Conservation (phyloP, 2,113 vertebrate species). For the Semicossyphus pulcher region DNA sequence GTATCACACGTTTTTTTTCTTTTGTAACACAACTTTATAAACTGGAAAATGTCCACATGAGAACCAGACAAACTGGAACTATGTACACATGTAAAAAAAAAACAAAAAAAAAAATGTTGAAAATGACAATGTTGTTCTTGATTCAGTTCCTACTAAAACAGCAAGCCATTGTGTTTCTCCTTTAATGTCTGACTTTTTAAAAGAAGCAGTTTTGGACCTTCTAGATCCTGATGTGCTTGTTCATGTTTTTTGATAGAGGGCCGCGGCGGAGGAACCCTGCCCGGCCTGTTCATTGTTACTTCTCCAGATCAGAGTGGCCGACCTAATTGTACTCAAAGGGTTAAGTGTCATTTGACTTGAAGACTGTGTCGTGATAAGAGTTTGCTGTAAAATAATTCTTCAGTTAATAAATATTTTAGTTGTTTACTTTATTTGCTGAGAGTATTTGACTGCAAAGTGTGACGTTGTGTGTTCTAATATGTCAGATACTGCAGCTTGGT, state of each 20-base stretch:
- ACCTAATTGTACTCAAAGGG: conserved; percentile 74
- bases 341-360: conserved; percentile 80
- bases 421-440: conserved; percentile 75
- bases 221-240: conserved; percentile 51
- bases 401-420: conserved; percentile 83
- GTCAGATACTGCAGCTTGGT: no score
- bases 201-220: conserved; percentile 45
- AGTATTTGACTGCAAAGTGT: conserved; percentile 27
- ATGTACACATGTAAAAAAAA: conserved; percentile 62
- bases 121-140: conserved; percentile 59
- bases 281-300: conserved; percentile 41
- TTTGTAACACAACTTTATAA: conserved; percentile 17
- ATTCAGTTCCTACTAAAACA: conserved; percentile 48
- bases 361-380: conserved; percentile 79
- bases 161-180: conserved; percentile 58
- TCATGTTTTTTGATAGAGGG: conserved; percentile 65
- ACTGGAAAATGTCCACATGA: conserved; percentile 26
- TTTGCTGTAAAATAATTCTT: conserved; percentile 76
- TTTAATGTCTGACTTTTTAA: conserved; percentile 62
- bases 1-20: conserved; percentile 15
- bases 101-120: conserved; percentile 35
- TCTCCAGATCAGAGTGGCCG: conserved; percentile 50
- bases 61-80: conserved; percentile 37
- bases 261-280: conserved; percentile 16
- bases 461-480: not conserved